Evolutionary conservation across 2,113 vertebrate genomes (phyloP), one percentile per base, ranked within the genome.

Genomic region (Triplophysa siluroides): DNA sequence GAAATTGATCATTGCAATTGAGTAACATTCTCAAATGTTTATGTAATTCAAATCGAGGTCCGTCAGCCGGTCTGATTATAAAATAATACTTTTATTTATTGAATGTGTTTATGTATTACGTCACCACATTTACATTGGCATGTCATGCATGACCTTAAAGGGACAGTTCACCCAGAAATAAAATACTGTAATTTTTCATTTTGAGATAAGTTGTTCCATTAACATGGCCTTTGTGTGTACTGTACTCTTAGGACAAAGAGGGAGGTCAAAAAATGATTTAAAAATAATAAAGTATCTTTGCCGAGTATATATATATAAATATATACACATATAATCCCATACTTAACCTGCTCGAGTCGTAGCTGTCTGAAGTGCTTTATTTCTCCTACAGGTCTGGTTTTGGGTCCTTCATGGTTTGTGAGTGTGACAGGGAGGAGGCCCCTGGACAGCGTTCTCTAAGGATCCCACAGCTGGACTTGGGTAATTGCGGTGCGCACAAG

Each of bases 381-480:
- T 74, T 84, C 69, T 71, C 23, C 29, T 78, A 4, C 63, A 61
- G 75, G 73, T 81, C 65, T 74, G 79, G 74, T 56, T 81, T 50
- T 65, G 80, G 64, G 81, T 73, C 60, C 78, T 69, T 65, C 62
- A 79, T 54, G 76, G 74, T 58, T 73, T 66, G 77, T 43, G 56
- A 80, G 58, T 80, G 69, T 81, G 85, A 62, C 81, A 69, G 79
- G 83, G 86, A 85, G 87, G 88, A 82, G 88, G 82, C 81, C 86
- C 80, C 85, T 65, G 79, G 85, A 85, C 85, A 63, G 83, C 67
- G 45, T 16, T 86, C 90, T 78, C 84, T 0, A 64, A 89, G 86
- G 88, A 86, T 83, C 85, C 83, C 85, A 87, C 91, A 92, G 91
- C 91, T 92, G 91, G 83, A n/a, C 82, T 74, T 65, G 43, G 74